Evolutionary conservation across 2,888 invertebrate species (phyloP).

Genomic region (Sepiola atlantica): DNA sequence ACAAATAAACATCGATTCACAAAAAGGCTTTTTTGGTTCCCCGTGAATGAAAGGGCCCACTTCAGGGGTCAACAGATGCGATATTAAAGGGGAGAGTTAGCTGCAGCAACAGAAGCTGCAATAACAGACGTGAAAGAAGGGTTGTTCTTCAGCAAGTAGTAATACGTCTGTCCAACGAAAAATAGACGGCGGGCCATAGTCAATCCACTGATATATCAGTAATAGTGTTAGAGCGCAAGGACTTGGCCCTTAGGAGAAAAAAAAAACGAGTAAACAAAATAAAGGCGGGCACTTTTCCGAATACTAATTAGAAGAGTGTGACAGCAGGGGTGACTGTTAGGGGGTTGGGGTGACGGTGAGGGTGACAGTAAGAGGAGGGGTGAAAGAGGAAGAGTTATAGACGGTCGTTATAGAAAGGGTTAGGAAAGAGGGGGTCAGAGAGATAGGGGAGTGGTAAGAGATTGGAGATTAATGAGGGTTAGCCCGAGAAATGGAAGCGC

Average conservation of each 20-base stretch:
- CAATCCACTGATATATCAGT: neutral
- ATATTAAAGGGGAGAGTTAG: neutral
- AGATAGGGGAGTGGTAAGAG: constrained; percentile 22
- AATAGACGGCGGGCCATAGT: neutral
- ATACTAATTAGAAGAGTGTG: neutral
- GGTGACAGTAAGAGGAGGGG: neutral
- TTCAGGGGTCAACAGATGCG: neutral
- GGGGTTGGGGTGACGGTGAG: neutral
- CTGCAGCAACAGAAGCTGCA: neutral
- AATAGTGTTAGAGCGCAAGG: neutral
- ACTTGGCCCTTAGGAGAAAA: neutral
- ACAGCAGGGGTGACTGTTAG: neutral
- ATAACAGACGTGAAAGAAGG: neutral
- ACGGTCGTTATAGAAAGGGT: neutral
- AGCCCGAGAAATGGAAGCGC: neutral
- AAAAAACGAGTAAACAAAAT: neutral
- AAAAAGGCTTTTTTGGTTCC: neutral
- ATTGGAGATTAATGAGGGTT: constrained; percentile 21
- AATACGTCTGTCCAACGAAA: neutral
- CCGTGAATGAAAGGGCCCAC: neutral
- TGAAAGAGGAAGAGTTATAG: neutral
- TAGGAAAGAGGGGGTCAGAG: neutral
- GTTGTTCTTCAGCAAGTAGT: neutral
- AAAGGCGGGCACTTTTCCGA: neutral
- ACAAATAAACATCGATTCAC: neutral